These are phyloP conservation scores for Callopanchax toddi DNA, from an alignment of 2,113 vertebrate species.

Conservation along the genomic window DNA sequence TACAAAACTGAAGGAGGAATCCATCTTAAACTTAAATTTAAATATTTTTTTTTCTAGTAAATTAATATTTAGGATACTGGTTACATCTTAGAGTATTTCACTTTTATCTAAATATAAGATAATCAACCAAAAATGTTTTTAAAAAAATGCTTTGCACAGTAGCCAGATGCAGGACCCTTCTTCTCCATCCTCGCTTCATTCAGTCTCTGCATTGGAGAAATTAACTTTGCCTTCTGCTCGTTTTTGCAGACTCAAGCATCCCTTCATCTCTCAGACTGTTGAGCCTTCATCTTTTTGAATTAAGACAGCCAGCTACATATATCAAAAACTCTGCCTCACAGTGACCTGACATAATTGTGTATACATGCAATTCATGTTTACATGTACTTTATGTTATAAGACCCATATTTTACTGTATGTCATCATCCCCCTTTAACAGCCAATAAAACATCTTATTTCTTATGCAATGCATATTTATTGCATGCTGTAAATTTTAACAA, in stretches of 20 bases:
- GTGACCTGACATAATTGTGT: neutral
- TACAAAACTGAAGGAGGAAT: neutral
- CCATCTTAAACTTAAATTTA: neutral
- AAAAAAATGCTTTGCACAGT: neutral
- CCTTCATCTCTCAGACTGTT: neutral
- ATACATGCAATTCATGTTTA: neutral
- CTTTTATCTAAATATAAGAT: neutral
- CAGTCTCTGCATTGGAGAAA: neutral
- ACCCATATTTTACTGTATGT: neutral
- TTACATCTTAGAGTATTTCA: neutral
- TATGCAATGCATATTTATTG: neutral
- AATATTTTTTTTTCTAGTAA: neutral
- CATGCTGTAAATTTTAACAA: neutral
- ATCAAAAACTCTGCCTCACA: neutral
- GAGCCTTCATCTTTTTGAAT: constrained; percentile 9
- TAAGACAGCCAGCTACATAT: neutral
- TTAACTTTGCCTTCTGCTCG: neutral
- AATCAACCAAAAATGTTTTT: neutral
- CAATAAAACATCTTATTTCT: neutral
- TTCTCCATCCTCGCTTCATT: neutral
- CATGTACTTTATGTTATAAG: neutral
- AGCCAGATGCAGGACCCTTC: neutral
- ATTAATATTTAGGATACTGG: neutral
- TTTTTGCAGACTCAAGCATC: constrained; percentile 14
- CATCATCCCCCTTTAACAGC: neutral